Evolutionary conservation across 2,888 invertebrate genomes (phyloP).

Genomic region (Heliothis peltigera): DNA sequence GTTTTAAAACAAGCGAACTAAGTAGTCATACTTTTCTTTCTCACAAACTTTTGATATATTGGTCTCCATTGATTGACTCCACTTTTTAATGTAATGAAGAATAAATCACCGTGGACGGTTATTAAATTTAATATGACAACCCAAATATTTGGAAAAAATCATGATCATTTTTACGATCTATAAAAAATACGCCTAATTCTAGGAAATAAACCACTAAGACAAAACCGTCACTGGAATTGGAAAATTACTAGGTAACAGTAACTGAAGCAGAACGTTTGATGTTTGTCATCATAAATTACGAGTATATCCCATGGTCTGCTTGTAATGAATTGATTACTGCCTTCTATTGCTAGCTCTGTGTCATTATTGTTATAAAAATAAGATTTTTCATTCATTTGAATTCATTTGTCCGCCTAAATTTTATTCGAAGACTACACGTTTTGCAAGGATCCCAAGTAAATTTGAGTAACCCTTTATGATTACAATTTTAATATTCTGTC

Average conservation of each 20-base stretch:
- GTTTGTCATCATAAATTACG: constrained; percentile 55
- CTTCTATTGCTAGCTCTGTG: constrained; percentile 22
- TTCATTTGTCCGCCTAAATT: constrained; percentile 1
- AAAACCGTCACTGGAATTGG: constrained; percentile 44
- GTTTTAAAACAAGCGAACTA: background rate
- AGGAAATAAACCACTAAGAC: constrained; percentile 32
- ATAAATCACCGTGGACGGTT: background rate
- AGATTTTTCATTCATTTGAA: constrained; percentile 20
- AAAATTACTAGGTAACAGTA: constrained; percentile 47
- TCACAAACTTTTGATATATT: background rate
- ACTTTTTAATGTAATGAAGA: background rate
- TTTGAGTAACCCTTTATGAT: background rate
- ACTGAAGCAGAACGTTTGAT: constrained; percentile 45
- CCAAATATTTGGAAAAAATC: background rate
- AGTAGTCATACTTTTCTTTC: background rate
- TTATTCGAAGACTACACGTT: background rate
- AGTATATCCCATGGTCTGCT: constrained; percentile 39
- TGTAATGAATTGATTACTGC: constrained; percentile 47
- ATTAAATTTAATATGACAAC: background rate
- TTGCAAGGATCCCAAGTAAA: background rate
- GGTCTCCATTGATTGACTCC: background rate
- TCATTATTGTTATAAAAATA: constrained; percentile 12
- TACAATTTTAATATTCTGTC: background rate
- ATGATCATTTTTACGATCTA: constrained; percentile 23
- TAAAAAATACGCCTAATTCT: constrained; percentile 35